phyloP scores from a whole-genome alignment of 2,113 vertebrate species.

The Pterocles gutturalis region DNA sequence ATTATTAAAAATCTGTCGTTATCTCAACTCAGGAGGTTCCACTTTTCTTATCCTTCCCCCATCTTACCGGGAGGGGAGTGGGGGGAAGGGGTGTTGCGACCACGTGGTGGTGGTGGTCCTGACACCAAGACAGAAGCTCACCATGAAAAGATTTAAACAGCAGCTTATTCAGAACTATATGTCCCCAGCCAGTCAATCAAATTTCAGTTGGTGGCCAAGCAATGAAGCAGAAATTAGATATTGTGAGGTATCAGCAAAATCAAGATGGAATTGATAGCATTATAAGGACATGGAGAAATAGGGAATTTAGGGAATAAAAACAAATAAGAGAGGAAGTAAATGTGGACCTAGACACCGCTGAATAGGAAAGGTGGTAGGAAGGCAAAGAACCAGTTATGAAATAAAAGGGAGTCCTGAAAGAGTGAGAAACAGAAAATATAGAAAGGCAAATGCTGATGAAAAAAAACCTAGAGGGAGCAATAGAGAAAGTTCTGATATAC shows the following conservation, averaged over 20 bases:
- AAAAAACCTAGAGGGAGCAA: neutral
- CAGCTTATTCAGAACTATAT: neutral
- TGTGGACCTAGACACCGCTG: neutral
- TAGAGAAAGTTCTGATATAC: neutral
- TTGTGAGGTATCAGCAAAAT: neutral
- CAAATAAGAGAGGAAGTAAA: neutral
- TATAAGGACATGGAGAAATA: neutral
- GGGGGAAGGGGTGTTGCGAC: no score
- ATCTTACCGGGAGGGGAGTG: no score
- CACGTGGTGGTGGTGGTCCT: no score
- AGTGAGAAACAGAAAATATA: neutral
- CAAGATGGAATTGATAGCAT: neutral
- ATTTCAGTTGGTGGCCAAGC: conserved; percentile 9
- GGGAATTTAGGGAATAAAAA: neutral
- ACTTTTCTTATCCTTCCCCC: no score
- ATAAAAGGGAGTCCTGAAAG: neutral
- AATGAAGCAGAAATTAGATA: neutral
- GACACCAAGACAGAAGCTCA: no score
- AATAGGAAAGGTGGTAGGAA: neutral
- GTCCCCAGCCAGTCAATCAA: neutral
- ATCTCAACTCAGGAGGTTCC: no score
- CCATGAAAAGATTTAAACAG: neutral
- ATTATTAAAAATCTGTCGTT: no score
- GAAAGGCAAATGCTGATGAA: neutral
- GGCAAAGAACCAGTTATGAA: neutral